These are phyloP conservation scores for Lymantria monacha DNA, from an alignment of 2,888 invertebrate species.

Conservation along the genomic window DNA sequence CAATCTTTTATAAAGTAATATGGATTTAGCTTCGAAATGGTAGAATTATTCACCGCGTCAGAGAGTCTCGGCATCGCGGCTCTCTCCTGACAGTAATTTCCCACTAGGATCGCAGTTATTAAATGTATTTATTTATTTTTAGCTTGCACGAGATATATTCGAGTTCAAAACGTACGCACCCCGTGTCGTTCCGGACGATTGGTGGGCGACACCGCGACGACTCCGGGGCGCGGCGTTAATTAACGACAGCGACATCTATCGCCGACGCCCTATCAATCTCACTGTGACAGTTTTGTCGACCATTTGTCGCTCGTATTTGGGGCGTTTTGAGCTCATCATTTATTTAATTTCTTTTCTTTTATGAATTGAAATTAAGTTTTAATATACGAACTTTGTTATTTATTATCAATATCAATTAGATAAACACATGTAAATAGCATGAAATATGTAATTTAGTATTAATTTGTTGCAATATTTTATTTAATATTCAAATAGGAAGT, in stretches of 20 bases:
- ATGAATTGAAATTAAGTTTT: conserved; percentile 1
- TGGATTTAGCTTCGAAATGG: too few relatives aligned
- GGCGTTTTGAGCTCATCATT: conserved; percentile 15
- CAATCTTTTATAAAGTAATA: too few relatives aligned
- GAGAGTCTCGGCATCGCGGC: too few relatives aligned
- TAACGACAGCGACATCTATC: conserved; percentile 72
- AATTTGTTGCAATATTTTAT: not conserved
- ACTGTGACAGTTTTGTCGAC: conserved; percentile 47
- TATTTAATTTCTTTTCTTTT: conserved; percentile 12
- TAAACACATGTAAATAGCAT: not conserved
- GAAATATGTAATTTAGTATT: not conserved
- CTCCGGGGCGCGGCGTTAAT: conserved; percentile 58
- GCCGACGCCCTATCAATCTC: conserved; percentile 73
- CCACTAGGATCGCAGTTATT: too few relatives aligned
- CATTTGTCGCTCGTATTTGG: conserved; percentile 55
- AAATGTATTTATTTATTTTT: not conserved
- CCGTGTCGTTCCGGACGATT: conserved; percentile 54
- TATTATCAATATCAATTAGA: not conserved
- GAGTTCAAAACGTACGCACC: conserved; percentile 37
- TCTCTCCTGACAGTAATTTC: too few relatives aligned
- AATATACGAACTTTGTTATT: not conserved
- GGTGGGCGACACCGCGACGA: conserved; percentile 49
- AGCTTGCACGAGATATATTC: conserved; percentile 9
- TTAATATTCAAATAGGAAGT: not conserved
- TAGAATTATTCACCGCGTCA: too few relatives aligned